These are phyloP conservation scores for Tholera decimalis DNA, from an alignment of 2,888 invertebrate genomes.

Conservation along the genomic window DNA sequence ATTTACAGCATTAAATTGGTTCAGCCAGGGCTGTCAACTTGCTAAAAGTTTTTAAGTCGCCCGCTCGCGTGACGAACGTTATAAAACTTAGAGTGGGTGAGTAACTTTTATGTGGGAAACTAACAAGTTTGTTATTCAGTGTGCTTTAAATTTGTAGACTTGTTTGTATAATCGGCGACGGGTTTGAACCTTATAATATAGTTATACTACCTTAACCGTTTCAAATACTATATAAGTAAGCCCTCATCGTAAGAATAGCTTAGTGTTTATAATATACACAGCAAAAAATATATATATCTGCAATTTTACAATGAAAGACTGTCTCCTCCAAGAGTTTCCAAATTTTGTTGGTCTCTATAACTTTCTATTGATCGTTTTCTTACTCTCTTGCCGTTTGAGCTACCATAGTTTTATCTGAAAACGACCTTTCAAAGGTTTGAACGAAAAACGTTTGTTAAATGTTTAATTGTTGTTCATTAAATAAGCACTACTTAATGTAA, in stretches of 20 bases:
- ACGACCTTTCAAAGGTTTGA: too few relatives aligned
- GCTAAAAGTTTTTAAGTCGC: conserved; percentile 74
- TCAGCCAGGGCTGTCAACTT: conserved; percentile 83
- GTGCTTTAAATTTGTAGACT: conserved; percentile 66
- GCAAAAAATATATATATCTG: neutral
- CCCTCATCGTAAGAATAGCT: neutral
- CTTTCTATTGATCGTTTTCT: too few relatives aligned
- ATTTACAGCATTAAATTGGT: conserved; percentile 90
- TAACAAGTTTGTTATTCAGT: conserved; percentile 69
- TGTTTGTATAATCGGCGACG: conserved; percentile 64
- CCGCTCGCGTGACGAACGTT: conserved; percentile 74
- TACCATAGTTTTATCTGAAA: too few relatives aligned
- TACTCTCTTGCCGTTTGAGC: too few relatives aligned
- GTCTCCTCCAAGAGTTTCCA: too few relatives aligned
- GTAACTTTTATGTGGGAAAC: conserved; percentile 67
- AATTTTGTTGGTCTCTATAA: too few relatives aligned
- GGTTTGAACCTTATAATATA: too few relatives aligned
- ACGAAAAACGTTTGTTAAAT: too few relatives aligned
- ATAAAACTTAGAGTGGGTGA: conserved; percentile 69
- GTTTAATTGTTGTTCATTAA: too few relatives aligned
- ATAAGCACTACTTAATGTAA: too few relatives aligned
- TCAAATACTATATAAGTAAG: neutral
- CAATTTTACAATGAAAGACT: too few relatives aligned
- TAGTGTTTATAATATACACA: neutral
- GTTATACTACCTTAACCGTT: neutral